These are phyloP conservation scores for Sicus ferrugineus DNA, from an alignment of 2,888 invertebrate species.

Conservation along the genomic window DNA sequence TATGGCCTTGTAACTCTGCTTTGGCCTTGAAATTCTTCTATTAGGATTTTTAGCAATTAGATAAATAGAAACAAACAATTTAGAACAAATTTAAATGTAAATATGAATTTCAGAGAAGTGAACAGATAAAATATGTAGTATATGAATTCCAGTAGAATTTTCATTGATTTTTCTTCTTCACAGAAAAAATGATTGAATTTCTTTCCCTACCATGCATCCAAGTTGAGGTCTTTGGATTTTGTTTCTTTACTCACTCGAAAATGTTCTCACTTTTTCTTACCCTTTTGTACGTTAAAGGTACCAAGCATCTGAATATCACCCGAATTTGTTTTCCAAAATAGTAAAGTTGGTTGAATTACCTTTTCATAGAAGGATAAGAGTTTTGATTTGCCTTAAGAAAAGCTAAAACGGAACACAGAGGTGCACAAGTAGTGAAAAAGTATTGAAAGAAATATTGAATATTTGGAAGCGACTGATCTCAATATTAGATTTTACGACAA, in stretches of 20 bases:
- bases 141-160: not conserved
- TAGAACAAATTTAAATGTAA: no score
- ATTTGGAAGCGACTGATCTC: not conserved
- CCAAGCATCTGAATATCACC: no score
- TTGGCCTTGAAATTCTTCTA: no score
- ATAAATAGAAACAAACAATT: not conserved
- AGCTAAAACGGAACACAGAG: not conserved
- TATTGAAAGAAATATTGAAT: not conserved
- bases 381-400: not conserved
- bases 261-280: not conserved
- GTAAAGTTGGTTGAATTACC: not conserved
- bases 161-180: slow-evolving; percentile 5
- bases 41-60: not conserved
- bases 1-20: no score
- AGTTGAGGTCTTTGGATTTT: not conserved
- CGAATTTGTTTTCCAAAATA: no score
- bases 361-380: not conserved
- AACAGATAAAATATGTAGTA: no score
- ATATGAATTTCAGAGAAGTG: no score
- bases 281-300: no score
- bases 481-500: not conserved
- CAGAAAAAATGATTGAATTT: not conserved
- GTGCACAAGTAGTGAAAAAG: not conserved
- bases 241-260: not conserved
- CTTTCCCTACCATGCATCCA: not conserved